phyloP scores from a whole-genome alignment of 2,888 invertebrate species.

The Cataglyphis albicans region DNA sequence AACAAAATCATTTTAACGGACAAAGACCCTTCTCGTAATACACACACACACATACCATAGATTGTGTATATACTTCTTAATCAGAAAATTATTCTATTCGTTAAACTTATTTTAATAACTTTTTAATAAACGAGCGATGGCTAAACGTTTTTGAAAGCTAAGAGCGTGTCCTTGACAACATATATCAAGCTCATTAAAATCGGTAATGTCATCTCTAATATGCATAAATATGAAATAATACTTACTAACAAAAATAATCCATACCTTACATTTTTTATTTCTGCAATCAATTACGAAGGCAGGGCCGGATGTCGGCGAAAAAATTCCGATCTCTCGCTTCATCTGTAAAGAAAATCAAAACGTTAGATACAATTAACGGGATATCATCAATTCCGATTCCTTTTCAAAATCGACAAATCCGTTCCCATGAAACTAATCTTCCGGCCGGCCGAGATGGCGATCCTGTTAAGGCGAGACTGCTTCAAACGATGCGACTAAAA shows the following conservation, averaged over 20 bases:
- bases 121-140: too few species aligned
- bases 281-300: neutral
- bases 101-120: too few species aligned
- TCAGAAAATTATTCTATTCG: too few species aligned
- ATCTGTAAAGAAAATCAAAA: conserved; percentile 15
- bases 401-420: conserved; percentile 44
- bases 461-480: conserved; percentile 80
- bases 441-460: conserved; percentile 69
- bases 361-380: conserved; percentile 58
- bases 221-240: neutral
- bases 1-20: too few species aligned
- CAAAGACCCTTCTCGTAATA: too few species aligned
- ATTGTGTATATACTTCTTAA: too few species aligned
- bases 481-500: conserved; percentile 69
- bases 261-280: neutral
- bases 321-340: neutral
- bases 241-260: neutral
- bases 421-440: conserved; percentile 82
- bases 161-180: too few species aligned
- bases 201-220: too few species aligned
- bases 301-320: neutral
- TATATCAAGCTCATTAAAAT: too few species aligned
- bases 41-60: too few species aligned
- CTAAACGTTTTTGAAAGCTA: too few species aligned
- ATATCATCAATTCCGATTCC: conserved; percentile 28